phyloP scores from a whole-genome alignment of 2,797 vertebrate genomes.

The Channa striata region DNA sequence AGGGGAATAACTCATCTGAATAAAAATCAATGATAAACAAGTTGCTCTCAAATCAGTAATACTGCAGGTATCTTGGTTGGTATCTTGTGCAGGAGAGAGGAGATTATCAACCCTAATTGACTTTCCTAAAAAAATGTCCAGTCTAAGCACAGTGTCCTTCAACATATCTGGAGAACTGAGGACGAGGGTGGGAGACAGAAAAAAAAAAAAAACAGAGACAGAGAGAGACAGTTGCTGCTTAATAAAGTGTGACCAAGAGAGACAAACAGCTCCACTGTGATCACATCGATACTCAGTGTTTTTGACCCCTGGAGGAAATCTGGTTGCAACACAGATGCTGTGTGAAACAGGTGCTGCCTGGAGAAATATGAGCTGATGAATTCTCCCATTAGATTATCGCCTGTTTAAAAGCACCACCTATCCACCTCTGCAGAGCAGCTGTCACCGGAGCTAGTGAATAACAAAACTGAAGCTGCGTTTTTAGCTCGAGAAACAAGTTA shows the following conservation, averaged over 20 bases:
- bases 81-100: constrained; percentile 8
- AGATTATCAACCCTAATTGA: constrained; percentile 24
- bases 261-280: constrained; percentile 5
- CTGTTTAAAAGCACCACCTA: constrained; percentile 20
- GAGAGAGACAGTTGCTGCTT: neutral
- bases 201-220: neutral
- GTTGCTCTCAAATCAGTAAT: constrained; percentile 34
- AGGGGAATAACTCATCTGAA: constrained; percentile 33
- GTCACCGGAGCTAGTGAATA: constrained; percentile 5
- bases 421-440: constrained; percentile 37
- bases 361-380: constrained; percentile 13
- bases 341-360: constrained; percentile 18
- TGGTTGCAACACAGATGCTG: constrained; percentile 31
- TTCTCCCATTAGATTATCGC: constrained; percentile 27
- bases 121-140: constrained; percentile 5
- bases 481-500: neutral
- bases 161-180: constrained; percentile 7
- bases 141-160: neutral
- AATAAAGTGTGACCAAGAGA: neutral
- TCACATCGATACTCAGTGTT: constrained; percentile 24
- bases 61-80: constrained; percentile 21
- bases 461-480: neutral
- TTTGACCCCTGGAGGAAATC: constrained; percentile 15
- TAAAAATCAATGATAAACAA: constrained; percentile 29
- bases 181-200: neutral